phyloP scores from a whole-genome alignment of 1,140 invertebrate genomes.

The Drosophila prosaltans region DNA sequence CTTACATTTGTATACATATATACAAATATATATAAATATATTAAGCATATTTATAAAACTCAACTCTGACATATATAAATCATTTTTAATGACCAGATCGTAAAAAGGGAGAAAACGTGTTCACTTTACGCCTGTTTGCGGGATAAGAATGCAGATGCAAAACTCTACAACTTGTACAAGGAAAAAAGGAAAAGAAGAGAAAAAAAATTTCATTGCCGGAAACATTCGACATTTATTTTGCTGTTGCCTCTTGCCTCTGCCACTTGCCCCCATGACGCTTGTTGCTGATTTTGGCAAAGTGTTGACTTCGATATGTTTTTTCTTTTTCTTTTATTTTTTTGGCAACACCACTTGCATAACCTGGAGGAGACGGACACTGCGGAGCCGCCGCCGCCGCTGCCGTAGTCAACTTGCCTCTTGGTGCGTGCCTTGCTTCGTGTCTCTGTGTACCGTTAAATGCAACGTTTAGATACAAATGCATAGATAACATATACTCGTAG shows the following conservation, averaged over 20 bases:
- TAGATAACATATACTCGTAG: conserved; percentile 25
- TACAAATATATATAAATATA: neutral
- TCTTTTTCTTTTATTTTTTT: neutral
- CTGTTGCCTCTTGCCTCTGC: neutral
- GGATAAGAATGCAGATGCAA: conserved; percentile 19
- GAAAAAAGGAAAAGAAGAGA: neutral
- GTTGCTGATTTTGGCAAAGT: conserved; percentile 21
- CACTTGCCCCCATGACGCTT: neutral
- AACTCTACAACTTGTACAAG: neutral
- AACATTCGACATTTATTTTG: conserved; percentile 13
- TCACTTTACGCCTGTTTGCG: neutral
- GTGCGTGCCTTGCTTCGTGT: conserved; percentile 26
- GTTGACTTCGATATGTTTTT: conserved; percentile 27
- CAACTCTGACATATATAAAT: conserved; percentile 18
- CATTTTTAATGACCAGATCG: conserved; percentile 25
- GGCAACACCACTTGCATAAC: conserved; percentile 29
- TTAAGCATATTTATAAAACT: neutral
- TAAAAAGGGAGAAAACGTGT: neutral
- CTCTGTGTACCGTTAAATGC: conserved; percentile 32
- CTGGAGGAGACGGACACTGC: neutral
- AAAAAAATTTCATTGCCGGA: conserved; percentile 7
- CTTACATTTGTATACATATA: neutral
- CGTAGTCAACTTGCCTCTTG: conserved; percentile 11
- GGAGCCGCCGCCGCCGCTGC: neutral
- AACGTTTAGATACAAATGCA: conserved; percentile 34